Conservation (phyloP, 30 jellyfish, hydroid and myxozoan species). For the Chironex yamaguchii region DNA sequence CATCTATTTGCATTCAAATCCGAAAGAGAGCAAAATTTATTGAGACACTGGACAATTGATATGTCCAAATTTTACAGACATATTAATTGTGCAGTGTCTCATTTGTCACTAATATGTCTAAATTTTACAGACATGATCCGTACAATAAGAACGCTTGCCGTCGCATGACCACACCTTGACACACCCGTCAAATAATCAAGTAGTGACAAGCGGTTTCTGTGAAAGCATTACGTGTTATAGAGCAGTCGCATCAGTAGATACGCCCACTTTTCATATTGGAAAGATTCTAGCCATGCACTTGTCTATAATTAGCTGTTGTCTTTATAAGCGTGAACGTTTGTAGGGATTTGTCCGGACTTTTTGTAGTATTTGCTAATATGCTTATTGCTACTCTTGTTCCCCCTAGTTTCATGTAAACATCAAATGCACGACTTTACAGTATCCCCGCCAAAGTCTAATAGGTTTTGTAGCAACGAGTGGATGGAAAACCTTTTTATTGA, state of each 20-base stretch:
- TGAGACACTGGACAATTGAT: not conserved
- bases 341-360: too few relatives aligned
- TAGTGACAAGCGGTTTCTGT: slow-evolving; percentile 38
- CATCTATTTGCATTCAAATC: not conserved
- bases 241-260: slow-evolving; percentile 35
- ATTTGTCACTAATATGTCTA: slow-evolving; percentile 3
- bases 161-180: slow-evolving; percentile 53
- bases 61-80: too few relatives aligned
- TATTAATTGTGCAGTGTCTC: too few relatives aligned
- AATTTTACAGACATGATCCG: slow-evolving; percentile 25
- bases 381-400: too few relatives aligned
- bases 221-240: slow-evolving; percentile 58
- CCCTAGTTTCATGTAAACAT: too few relatives aligned
- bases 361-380: too few relatives aligned
- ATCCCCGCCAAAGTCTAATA: too few relatives aligned
- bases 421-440: too few relatives aligned
- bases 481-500: too few relatives aligned
- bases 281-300: slow-evolving; percentile 55
- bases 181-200: slow-evolving; percentile 22
- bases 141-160: slow-evolving; percentile 51
- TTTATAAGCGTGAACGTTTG: too few relatives aligned
- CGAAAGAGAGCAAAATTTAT: slow-evolving; percentile 22
- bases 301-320: too few relatives aligned
- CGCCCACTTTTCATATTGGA: slow-evolving; percentile 51
- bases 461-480: too few relatives aligned